Base-by-base conservation (phyloP, 2,797 vertebrate genomes). In the Spinus pinus region DNA sequence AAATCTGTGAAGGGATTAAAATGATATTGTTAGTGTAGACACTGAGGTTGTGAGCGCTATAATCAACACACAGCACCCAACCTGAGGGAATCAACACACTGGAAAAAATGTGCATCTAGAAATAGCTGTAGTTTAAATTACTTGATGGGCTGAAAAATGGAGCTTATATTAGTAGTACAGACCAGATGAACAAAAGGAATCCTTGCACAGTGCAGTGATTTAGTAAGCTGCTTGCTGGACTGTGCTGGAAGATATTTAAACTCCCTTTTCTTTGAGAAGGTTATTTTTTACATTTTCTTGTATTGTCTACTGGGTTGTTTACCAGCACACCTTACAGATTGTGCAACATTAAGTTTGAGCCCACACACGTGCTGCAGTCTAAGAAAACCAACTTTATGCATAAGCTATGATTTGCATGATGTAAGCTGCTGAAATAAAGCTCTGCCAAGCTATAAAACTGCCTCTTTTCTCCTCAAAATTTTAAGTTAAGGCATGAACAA, bases 1-100 rank as follows among this genome's bases (percentile, higher is more conserved):
- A 98, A 99, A 99, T 95, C 99, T 97, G 88, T 80, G 57, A 83
- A 88, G 17, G 19, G 35, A 87, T 78, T 31, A 74, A 73, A 85
- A 86, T 11, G 12, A 53, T 51, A 67, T 22, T 62, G 37, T 93
- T 85, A 93, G 25, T 12, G 28, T 3, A 2, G 14, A 31, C 42
- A 58, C 6, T 25, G 25, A 81, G 35, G 67, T 81, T 69, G 82
- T n/a, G 41, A 78, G 25, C 2, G 2, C 24, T 62, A 5, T 39
- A 78, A 81, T 16, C 6, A 1, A 80, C 39, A 69, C 3, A 67
- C 0, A 75, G 50, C 54, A 82, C 6, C 47, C 77, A 83, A 77
- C 47, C 16, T 71, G 50, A 92, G 42, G 14, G 6, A 87, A 61
- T 7, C 12, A 7, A 42, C 23, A 49, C 28, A 53, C 6, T 72